These are phyloP conservation scores for Oncorhynchus kisutch DNA, from an alignment of 2,113 vertebrate genomes.

Conservation along the genomic window DNA sequence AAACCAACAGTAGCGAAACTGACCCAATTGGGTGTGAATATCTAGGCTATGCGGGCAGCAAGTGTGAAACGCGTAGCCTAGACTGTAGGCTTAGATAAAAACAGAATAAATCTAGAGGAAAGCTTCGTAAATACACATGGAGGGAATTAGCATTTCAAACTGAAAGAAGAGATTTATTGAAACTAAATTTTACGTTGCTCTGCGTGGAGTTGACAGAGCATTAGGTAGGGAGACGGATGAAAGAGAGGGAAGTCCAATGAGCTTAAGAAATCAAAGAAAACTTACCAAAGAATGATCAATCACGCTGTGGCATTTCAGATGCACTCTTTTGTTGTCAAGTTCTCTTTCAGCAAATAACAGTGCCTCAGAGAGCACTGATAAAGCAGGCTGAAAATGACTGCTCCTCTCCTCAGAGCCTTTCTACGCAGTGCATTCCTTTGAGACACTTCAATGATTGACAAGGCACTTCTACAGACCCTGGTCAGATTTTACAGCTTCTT, in stretches of 20 bases:
- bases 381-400: no score
- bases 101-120: neutral
- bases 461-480: neutral
- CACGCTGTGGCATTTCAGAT: neutral
- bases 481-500: neutral
- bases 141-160: neutral
- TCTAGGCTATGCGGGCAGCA: neutral
- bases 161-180: neutral
- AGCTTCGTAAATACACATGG: neutral
- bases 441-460: neutral
- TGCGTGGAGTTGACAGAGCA: neutral
- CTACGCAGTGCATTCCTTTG: neutral
- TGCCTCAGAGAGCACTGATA: no score
- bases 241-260: neutral
- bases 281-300: neutral
- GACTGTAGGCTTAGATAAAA: neutral
- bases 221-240: neutral
- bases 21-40: constrained; percentile 14
- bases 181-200: neutral
- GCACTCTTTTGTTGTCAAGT: neutral
- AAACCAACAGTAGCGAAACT: constrained; percentile 10
- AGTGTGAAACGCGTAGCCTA: neutral
- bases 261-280: neutral
- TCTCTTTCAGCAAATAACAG: neutral
- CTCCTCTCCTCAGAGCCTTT: neutral